Percentiles rank a stretch among this genome's conserved stretches.
phyloP scores from a whole-genome alignment of 2,113 vertebrate species.

The Amazona vittata region DNA sequence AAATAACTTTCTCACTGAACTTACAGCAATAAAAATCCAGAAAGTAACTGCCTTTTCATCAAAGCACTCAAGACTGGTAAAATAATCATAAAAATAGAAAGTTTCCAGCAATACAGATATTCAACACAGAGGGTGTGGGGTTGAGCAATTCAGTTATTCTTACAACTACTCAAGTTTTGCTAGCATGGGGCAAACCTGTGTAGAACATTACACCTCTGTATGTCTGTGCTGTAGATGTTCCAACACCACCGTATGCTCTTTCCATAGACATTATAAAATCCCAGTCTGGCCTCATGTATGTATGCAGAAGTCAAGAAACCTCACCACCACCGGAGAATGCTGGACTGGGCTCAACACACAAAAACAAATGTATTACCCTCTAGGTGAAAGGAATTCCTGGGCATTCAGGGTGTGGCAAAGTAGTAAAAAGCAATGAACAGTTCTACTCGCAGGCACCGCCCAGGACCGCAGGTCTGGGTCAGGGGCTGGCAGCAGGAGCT shows the following conservation, averaged over 20 bases:
- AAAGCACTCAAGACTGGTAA: background rate
- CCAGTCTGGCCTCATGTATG: background rate
- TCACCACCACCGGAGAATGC: background rate
- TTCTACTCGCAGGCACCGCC: background rate
- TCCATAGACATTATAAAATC: background rate
- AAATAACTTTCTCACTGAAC: background rate
- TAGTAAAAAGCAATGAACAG: background rate
- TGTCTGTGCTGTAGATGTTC: background rate
- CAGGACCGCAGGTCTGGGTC: background rate
- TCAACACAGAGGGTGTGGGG: background rate
- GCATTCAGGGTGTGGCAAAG: background rate
- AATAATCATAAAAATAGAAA: background rate
- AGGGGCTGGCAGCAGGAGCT: background rate
- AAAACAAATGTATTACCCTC: background rate
- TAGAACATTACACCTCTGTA: background rate
- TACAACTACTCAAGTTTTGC: background rate
- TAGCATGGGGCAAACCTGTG: background rate
- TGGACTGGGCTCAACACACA: background rate
- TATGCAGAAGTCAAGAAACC: background rate
- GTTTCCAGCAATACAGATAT: background rate
- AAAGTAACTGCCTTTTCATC: background rate
- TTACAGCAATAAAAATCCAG: background rate
- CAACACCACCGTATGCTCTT: rapidly evolving
- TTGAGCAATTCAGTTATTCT: background rate
- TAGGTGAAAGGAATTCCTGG: background rate